Conservation (phyloP, 1,140 invertebrate genomes). For the Matsumurasca onukii region DNA sequence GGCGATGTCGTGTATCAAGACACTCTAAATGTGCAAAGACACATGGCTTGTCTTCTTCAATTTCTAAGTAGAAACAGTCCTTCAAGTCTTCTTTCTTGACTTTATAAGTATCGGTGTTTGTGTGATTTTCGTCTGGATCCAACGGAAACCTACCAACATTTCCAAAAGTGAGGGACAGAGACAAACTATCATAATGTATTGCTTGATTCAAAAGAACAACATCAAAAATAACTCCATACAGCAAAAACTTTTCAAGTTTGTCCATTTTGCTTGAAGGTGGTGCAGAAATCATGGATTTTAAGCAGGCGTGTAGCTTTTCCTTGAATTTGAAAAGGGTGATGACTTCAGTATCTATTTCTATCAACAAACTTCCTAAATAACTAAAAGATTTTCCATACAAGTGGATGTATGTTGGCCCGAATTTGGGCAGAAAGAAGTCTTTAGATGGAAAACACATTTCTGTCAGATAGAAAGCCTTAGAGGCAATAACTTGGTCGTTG, state of each 20-base stretch:
- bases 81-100: no score
- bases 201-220: no score
- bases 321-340: background rate
- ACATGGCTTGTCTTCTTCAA: slow-evolving; percentile 1
- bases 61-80: background rate
- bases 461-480: background rate
- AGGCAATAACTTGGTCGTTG: background rate
- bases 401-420: background rate
- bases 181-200: no score
- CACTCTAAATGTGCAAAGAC: background rate
- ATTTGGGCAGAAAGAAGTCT: background rate
- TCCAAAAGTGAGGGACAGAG: no score
- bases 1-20: background rate
- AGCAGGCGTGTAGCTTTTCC: background rate
- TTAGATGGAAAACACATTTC: background rate
- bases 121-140: no score
- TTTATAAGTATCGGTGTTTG: no score
- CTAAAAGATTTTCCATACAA: background rate
- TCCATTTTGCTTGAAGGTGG: background rate
- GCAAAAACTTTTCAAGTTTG: background rate
- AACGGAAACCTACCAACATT: no score
- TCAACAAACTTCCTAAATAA: background rate
- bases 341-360: background rate
- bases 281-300: background rate
- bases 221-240: background rate